These are phyloP conservation scores for Hyles euphorbiae DNA, from an alignment of 1,140 invertebrate species.

Conservation along the genomic window DNA sequence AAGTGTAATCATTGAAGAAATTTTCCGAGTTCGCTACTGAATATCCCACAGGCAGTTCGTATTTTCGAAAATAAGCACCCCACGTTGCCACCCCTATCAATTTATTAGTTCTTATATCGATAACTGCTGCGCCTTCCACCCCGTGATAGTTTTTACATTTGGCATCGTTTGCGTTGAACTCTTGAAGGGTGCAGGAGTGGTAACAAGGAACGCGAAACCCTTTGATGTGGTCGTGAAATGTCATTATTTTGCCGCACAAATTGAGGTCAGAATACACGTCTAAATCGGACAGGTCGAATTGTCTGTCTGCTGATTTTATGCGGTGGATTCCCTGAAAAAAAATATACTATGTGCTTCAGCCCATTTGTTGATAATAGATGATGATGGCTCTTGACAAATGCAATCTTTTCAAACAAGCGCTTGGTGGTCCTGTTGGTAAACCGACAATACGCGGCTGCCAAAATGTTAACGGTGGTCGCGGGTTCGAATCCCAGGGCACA, in stretches of 20 bases:
- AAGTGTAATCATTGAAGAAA: constrained; percentile 35
- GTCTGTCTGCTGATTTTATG: constrained; percentile 14
- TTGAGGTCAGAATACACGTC: constrained; percentile 30
- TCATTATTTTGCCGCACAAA: constrained; percentile 33
- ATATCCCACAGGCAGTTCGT: constrained; percentile 48
- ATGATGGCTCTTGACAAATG: no score
- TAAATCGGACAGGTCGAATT: constrained; percentile 27
- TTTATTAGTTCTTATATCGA: constrained; percentile 28
- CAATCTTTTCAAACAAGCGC: no score
- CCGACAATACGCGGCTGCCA: no score
- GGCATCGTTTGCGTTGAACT: constrained; percentile 13
- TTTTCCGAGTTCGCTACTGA: constrained; percentile 38
- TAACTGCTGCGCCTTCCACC: constrained; percentile 36
- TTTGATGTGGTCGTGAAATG: constrained; percentile 16
- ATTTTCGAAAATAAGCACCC: constrained; percentile 24
- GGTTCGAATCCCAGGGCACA: no score
- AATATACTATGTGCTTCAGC: not conserved
- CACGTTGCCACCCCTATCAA: constrained; percentile 47
- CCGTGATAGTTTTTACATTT: constrained; percentile 36
- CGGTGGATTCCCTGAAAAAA: constrained; percentile 23
- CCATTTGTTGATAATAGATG: no score
- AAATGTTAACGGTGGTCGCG: no score
- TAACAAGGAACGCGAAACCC: constrained; percentile 46
- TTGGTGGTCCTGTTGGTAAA: no score
- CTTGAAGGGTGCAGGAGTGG: constrained; percentile 34